These are phyloP conservation scores for Kryphioiulus occultus DNA, from an alignment of 2,888 invertebrate species.

Conservation along the genomic window DNA sequence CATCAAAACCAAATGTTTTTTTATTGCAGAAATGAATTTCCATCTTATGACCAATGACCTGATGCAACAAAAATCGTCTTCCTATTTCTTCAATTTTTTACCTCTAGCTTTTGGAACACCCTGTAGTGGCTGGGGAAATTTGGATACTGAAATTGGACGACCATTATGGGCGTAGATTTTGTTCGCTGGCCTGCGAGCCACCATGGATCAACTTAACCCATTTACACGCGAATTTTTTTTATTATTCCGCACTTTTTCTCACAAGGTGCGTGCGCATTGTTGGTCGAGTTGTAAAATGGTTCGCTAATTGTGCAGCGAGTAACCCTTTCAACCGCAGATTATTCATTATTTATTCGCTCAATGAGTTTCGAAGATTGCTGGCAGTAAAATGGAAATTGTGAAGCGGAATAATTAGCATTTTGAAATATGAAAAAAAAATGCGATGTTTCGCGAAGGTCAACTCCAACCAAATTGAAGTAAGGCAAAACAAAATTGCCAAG, in stretches of 20 bases:
- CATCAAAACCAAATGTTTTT: no score
- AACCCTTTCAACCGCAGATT: slow-evolving; percentile 24
- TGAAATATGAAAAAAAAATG: not conserved
- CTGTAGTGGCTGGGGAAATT: not conserved
- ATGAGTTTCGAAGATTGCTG: not conserved
- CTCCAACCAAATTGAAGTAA: not conserved
- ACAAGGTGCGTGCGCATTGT: not conserved
- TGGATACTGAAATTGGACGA: not conserved
- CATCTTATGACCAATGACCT: no score
- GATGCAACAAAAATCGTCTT: no score
- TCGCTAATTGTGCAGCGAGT: not conserved
- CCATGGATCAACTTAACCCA: slow-evolving; percentile 16
- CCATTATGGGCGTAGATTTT: not conserved
- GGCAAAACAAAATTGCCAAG: not conserved
- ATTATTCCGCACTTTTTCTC: not conserved
- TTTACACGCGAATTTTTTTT: not conserved
- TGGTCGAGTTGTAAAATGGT: not conserved
- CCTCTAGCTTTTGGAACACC: not conserved
- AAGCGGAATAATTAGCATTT: not conserved
- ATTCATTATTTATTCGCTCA: not conserved
- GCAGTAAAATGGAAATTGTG: not conserved
- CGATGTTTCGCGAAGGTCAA: not conserved
- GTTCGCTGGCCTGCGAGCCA: not conserved
- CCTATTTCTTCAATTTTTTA: no score
- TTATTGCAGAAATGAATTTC: no score